Evolutionary conservation across 2,113 vertebrate genomes (phyloP).

Genomic region (Crocuta crocuta): DNA sequence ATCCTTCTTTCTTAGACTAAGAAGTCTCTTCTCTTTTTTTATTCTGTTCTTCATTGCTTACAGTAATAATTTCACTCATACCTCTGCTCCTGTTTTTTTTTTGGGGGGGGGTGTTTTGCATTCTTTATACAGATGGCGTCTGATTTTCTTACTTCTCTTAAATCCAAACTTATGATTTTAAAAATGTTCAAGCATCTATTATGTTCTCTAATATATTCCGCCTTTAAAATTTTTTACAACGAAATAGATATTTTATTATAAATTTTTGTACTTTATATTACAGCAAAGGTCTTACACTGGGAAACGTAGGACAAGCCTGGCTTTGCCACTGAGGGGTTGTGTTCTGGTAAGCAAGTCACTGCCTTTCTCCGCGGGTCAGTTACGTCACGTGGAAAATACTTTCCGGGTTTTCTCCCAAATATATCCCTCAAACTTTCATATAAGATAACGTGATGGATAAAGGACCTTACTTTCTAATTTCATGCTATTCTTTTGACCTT

Average conservation of each 20-base stretch:
- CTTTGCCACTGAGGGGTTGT: not conserved
- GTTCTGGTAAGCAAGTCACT: not conserved
- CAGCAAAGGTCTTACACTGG: not conserved
- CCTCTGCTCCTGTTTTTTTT: not conserved
- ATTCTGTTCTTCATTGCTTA: not conserved
- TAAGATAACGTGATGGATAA: not conserved
- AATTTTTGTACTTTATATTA: not conserved
- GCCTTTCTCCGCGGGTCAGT: not conserved
- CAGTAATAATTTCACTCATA: not conserved
- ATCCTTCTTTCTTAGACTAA: not conserved
- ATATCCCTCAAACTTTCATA: not conserved
- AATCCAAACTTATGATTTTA: not conserved
- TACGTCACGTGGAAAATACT: not conserved
- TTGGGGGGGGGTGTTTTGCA: too few relatives aligned
- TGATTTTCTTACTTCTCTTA: not conserved
- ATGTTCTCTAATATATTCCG: not conserved
- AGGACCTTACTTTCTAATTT: not conserved
- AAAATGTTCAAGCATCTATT: not conserved
- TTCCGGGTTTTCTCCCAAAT: not conserved
- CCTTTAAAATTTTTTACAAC: not conserved
- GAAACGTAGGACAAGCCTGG: not conserved
- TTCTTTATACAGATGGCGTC: not conserved
- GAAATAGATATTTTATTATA: not conserved
- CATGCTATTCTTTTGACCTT: not conserved
- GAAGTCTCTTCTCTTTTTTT: not conserved